These are phyloP conservation scores for Bugula neritina DNA, from an alignment of 2,888 invertebrate species.

Conservation along the genomic window DNA sequence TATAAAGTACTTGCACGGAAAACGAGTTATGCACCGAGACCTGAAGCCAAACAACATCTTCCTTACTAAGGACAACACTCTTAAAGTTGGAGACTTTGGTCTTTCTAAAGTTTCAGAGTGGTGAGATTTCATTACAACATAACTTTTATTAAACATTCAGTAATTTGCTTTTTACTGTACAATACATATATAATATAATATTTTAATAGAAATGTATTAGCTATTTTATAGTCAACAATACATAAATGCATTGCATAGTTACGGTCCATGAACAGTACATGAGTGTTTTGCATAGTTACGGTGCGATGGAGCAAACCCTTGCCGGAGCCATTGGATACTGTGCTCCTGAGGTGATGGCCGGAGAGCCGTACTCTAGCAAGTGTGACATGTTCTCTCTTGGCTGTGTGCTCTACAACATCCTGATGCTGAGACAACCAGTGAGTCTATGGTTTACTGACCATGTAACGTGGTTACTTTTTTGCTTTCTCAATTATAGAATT, in stretches of 20 bases:
- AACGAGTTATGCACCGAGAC: constrained; percentile 4
- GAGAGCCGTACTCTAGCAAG: constrained; percentile 45
- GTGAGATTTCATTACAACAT: too few species aligned
- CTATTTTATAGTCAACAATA: too few species aligned
- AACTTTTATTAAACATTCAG: too few species aligned
- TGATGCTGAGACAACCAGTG: neutral
- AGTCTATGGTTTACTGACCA: neutral
- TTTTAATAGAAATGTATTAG: too few species aligned
- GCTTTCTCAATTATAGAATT: too few species aligned
- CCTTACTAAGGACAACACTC: neutral
- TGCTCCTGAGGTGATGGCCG: constrained; percentile 48
- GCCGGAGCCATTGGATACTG: constrained; percentile 41
- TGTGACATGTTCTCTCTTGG: constrained; percentile 48
- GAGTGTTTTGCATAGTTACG: too few species aligned
- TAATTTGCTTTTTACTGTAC: too few species aligned
- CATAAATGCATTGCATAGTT: too few species aligned
- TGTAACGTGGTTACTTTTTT: too few species aligned
- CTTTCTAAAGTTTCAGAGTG: constrained; percentile 40
- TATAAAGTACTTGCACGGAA: neutral
- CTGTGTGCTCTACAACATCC: constrained; percentile 36
- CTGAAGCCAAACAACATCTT: constrained; percentile 12
- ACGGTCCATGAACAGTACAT: too few species aligned
- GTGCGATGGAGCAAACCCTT: neutral
- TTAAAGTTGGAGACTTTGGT: constrained; percentile 45
- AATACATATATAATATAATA: too few species aligned